phyloP scores from a whole-genome alignment of 1,140 invertebrate species.

The Conus betulinus region DNA sequence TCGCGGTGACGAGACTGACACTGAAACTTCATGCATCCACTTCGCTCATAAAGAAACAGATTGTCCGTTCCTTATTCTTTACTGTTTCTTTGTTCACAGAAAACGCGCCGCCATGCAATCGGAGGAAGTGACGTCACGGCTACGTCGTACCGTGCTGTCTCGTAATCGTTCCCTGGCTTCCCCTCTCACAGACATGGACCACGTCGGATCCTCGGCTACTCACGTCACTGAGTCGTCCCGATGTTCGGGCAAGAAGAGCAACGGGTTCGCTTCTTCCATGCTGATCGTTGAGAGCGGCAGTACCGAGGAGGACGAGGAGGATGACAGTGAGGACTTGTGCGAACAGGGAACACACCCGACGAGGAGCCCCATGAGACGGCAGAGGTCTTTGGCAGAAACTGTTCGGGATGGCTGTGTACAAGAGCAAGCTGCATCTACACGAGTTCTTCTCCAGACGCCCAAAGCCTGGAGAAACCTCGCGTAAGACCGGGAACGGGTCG shows the following conservation, averaged over 20 bases:
- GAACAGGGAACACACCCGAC: neutral
- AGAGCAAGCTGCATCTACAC: constrained; percentile 39
- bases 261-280: neutral
- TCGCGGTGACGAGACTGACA: too few relatives aligned
- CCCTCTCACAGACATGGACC: neutral
- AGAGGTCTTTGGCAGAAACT: constrained; percentile 42
- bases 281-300: neutral
- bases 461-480: neutral
- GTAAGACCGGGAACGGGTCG: neutral
- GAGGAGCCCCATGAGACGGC: constrained; percentile 11
- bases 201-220: neutral
- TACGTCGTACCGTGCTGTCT: neutral
- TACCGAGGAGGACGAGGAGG: neutral
- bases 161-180: neutral
- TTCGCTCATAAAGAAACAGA: too few relatives aligned
- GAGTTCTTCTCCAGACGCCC: constrained; percentile 29
- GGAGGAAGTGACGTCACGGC: neutral
- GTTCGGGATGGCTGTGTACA: constrained; percentile 32
- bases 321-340: neutral
- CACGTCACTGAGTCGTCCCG: too few relatives aligned
- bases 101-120: neutral
- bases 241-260: neutral
- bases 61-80: neutral
- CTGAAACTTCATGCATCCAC: too few relatives aligned
- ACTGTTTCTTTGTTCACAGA: neutral